phyloP scores from a whole-genome alignment of 2,797 vertebrate species.

The Micromesistius poutassou region DNA sequence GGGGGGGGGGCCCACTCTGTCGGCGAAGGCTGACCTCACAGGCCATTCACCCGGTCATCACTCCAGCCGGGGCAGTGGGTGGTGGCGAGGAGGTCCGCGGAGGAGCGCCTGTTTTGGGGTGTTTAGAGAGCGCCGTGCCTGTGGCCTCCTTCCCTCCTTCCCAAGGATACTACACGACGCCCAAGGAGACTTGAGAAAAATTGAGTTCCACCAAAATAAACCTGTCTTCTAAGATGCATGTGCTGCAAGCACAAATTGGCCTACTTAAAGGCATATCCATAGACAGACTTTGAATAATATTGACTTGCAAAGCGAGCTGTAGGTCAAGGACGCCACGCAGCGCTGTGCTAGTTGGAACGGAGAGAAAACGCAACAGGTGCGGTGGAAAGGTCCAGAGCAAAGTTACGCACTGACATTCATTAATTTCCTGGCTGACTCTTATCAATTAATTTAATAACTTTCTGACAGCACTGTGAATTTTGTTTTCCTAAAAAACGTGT shows the following conservation, averaged over 20 bases:
- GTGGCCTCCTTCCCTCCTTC: constrained; percentile 79
- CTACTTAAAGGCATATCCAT: constrained; percentile 80
- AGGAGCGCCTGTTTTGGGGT: constrained; percentile 9
- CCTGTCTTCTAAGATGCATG: constrained; percentile 84
- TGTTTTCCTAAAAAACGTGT: background rate
- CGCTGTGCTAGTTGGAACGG: constrained; percentile 52
- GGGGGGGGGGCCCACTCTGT: background rate
- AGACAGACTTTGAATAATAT: constrained; percentile 78
- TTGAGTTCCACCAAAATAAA: constrained; percentile 81
- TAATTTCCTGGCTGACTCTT: background rate
- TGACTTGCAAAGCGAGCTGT: constrained; percentile 72
- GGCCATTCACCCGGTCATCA: background rate
- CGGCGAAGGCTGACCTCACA: background rate
- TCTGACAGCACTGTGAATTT: background rate
- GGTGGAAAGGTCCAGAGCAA: constrained; percentile 40
- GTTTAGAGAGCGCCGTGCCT: constrained; percentile 32
- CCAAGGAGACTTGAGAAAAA: constrained; percentile 83
- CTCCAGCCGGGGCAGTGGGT: background rate
- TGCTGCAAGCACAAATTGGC: constrained; percentile 76
- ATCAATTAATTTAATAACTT: background rate
- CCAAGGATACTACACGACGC: constrained; percentile 76
- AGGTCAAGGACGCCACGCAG: constrained; percentile 70
- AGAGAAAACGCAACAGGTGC: constrained; percentile 51
- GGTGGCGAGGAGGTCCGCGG: background rate
- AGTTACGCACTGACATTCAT: background rate